Evolutionary conservation across 2,888 invertebrate genomes (phyloP).

Genomic region (Watsonalla cultraria): DNA sequence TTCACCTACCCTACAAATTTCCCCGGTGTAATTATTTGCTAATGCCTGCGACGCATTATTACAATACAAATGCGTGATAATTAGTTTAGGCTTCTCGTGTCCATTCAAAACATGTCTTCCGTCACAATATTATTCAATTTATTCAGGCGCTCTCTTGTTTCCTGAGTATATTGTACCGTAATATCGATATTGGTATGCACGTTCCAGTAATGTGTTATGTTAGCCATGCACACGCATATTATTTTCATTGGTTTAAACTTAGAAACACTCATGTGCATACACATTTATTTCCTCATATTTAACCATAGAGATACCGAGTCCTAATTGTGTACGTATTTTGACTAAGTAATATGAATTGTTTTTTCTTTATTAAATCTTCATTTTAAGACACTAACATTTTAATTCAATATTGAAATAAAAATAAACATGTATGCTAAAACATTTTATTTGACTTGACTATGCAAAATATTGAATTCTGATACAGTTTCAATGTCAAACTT

Average conservation of each 20-base stretch:
- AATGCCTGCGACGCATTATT: conserved; percentile 51
- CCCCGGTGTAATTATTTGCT: conserved; percentile 63
- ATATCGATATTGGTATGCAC: too few relatives aligned
- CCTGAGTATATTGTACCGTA: background rate
- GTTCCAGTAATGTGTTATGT: too few relatives aligned
- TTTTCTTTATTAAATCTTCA: too few relatives aligned
- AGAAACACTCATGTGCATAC: too few relatives aligned
- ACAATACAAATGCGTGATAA: conserved; percentile 36
- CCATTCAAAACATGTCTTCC: conserved; percentile 47
- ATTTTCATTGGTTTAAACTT: too few relatives aligned
- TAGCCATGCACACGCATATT: too few relatives aligned
- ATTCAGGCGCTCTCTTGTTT: background rate
- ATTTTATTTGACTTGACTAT: conserved; percentile 75
- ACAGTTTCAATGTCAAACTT: conserved; percentile 58
- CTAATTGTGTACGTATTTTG: too few relatives aligned
- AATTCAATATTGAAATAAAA: conserved; percentile 9
- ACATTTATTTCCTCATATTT: too few relatives aligned
- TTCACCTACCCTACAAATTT: conserved; percentile 58
- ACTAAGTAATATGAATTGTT: too few relatives aligned
- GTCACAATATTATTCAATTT: conserved; percentile 24
- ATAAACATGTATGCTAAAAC: conserved; percentile 51
- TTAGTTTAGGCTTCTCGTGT: conserved; percentile 43
- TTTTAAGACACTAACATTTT: too few relatives aligned
- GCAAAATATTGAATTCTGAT: conserved; percentile 59
- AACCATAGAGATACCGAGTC: too few relatives aligned